phyloP scores from a whole-genome alignment of 1,140 invertebrate genomes.

The Papilio helenus region DNA sequence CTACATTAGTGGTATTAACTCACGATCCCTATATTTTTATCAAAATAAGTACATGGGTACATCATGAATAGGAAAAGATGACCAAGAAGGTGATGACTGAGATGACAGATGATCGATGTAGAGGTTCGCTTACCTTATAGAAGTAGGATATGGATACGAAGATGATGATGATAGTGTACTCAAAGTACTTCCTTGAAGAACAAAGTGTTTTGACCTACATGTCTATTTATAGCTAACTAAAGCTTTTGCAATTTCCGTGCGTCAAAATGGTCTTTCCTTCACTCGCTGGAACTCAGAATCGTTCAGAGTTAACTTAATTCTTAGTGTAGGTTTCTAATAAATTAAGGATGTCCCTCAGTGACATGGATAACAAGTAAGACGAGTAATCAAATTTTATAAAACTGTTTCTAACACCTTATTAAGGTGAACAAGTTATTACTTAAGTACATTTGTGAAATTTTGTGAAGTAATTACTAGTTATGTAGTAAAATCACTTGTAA shows the following conservation, averaged over 20 bases:
- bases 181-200: background rate
- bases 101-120: no score
- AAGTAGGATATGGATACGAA: no score
- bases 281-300: background rate
- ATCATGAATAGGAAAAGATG: no score
- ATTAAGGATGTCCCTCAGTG: no score
- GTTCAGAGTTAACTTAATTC: background rate
- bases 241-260: background rate
- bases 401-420: no score
- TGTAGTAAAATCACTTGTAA: no score
- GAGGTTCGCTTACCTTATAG: no score
- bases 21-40: background rate
- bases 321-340: background rate
- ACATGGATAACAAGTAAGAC: no score
- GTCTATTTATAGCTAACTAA: background rate
- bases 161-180: background rate
- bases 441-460: no score
- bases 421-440: no score
- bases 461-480: background rate
- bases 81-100: no score
- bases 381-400: no score
- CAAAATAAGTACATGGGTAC: background rate
- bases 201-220: background rate
- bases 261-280: background rate
- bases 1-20: background rate